phyloP scores from a whole-genome alignment of 2,888 invertebrate species.

The Mylabris sibirica region DNA sequence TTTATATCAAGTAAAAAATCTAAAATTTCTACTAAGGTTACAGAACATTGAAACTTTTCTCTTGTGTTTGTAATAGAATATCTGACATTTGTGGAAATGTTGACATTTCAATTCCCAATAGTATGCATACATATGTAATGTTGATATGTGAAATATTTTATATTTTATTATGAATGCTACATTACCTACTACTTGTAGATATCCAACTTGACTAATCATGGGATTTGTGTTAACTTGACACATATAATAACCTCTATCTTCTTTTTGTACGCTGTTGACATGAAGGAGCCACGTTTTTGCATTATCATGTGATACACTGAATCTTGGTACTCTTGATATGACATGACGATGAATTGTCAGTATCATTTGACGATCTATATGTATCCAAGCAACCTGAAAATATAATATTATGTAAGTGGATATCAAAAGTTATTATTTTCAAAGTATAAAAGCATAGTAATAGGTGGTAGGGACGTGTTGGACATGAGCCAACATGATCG shows the following conservation, averaged over 20 bases:
- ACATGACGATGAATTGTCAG: constrained; percentile 92
- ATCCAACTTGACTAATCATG: constrained; percentile 94
- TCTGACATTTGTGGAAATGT: background rate
- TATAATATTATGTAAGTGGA: constrained; percentile 32
- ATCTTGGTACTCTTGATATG: constrained; percentile 88
- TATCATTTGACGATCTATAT: constrained; percentile 93
- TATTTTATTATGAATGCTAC: background rate
- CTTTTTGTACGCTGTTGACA: constrained; percentile 89
- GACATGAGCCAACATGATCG: constrained; percentile 51
- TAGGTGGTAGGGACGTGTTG: constrained; percentile 36
- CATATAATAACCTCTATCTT: constrained; percentile 91
- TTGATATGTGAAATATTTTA: background rate
- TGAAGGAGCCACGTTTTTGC: constrained; percentile 92
- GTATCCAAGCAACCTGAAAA: constrained; percentile 90
- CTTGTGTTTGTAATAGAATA: too few relatives aligned
- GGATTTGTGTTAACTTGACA: constrained; percentile 91
- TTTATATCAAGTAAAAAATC: too few relatives aligned
- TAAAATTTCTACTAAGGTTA: too few relatives aligned
- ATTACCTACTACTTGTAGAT: constrained; percentile 92
- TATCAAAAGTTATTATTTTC: constrained; percentile 39
- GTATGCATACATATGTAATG: background rate
- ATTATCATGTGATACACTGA: constrained; percentile 90
- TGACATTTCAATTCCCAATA: background rate
- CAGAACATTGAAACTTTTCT: too few relatives aligned
- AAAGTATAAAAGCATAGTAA: constrained; percentile 33